Conservation (phyloP, 2,797 vertebrate genomes). For the Vipera ursinii region DNA sequence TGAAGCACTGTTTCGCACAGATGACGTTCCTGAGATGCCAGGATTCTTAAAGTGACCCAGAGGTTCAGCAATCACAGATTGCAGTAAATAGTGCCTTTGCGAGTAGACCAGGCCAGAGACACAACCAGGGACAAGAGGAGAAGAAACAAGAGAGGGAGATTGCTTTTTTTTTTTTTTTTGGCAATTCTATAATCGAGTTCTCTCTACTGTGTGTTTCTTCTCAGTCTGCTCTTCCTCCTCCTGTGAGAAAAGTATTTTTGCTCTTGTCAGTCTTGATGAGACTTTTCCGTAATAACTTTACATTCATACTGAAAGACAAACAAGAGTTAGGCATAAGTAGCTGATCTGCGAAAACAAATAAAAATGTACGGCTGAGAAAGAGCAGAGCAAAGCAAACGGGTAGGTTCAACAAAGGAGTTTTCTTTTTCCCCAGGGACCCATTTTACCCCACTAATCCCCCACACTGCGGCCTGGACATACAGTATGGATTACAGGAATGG, state of each 20-base stretch:
- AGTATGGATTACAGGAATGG: too few species aligned
- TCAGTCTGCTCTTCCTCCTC: slow-evolving; percentile 51
- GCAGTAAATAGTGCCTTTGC: slow-evolving; percentile 73
- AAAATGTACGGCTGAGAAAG: not conserved
- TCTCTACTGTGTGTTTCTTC: slow-evolving; percentile 57
- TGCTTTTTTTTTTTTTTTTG: slow-evolving; percentile 55
- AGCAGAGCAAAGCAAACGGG: not conserved
- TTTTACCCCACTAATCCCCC: not conserved
- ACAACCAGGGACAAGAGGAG: not conserved
- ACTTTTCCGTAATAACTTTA: slow-evolving; percentile 87
- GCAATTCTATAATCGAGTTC: slow-evolving; percentile 70
- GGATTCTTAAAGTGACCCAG: slow-evolving; percentile 65
- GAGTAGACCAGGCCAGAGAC: not conserved
- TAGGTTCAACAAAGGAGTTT: not conserved
- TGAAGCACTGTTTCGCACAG: slow-evolving; percentile 68
- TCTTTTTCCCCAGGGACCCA: not conserved
- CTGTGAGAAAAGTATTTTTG: slow-evolving; percentile 59
- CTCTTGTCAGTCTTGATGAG: slow-evolving; percentile 84
- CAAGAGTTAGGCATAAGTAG: slow-evolving; percentile 27
- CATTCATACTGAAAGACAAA: slow-evolving; percentile 86
- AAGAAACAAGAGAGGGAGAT: slow-evolving; percentile 39
- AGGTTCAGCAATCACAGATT: slow-evolving; percentile 82
- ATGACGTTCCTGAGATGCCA: slow-evolving; percentile 66
- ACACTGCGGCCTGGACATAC: not conserved
- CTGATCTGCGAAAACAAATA: not conserved